Evolutionary conservation across 2,888 invertebrate genomes (phyloP).

Genomic region (Fissipunctia ypsillon): DNA sequence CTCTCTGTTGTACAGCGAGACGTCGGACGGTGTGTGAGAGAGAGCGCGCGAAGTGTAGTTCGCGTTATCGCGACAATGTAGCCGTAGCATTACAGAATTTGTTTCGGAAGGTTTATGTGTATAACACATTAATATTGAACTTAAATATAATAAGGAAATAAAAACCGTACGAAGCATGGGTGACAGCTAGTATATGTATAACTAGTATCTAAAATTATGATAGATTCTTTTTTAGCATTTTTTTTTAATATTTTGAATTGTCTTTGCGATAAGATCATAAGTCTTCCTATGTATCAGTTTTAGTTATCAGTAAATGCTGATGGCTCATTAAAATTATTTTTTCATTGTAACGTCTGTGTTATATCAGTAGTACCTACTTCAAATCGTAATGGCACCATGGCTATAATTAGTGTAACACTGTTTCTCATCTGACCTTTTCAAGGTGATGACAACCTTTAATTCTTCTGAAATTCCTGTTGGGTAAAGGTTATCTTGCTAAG

Average conservation of each 20-base stretch:
- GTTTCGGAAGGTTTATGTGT: too few species aligned
- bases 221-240: neutral
- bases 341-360: neutral
- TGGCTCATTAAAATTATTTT: neutral
- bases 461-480: neutral
- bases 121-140: too few species aligned
- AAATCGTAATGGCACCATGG: slow-evolving; percentile 45
- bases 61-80: too few species aligned
- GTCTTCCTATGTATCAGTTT: neutral
- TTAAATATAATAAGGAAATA: too few species aligned
- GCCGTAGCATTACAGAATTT: too few species aligned
- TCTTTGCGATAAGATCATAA: neutral
- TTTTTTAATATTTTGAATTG: neutral
- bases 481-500: neutral
- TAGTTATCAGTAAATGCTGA: neutral
- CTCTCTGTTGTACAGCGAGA: too few species aligned
- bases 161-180: too few species aligned
- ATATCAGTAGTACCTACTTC: neutral
- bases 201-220: neutral
- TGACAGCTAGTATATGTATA: too few species aligned
- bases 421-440: neutral
- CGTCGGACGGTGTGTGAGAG: too few species aligned
- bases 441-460: neutral
- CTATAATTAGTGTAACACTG: neutral
- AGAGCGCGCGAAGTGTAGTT: too few species aligned